These are phyloP conservation scores for Chroicocephalus ridibundus DNA, from an alignment of 2,113 vertebrate species.

Conservation along the genomic window DNA sequence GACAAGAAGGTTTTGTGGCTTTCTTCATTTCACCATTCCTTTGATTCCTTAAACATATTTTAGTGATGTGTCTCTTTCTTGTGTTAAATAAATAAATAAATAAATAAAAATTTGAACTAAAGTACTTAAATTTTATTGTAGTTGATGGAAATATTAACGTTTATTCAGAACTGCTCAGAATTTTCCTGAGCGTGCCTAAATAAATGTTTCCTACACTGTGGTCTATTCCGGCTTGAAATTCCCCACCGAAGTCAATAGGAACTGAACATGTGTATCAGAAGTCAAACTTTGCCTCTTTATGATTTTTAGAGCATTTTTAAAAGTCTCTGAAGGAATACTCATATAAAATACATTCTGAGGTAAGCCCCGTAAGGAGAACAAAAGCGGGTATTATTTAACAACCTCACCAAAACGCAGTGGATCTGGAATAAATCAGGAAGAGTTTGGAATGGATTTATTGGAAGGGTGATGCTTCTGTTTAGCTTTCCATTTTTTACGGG, in stretches of 20 bases:
- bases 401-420: neutral
- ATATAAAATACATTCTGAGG: slow-evolving; percentile 43
- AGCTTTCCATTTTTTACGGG: slow-evolving; percentile 55
- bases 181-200: slow-evolving; percentile 30
- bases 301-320: slow-evolving; percentile 50
- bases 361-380: slow-evolving; percentile 24
- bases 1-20: slow-evolving; percentile 33
- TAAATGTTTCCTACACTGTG: slow-evolving; percentile 35
- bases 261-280: neutral
- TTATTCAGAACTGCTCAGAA: slow-evolving; percentile 22
- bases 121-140: slow-evolving; percentile 14
- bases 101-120: neutral
- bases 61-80: neutral
- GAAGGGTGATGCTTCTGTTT: slow-evolving; percentile 56
- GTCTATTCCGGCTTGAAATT: neutral
- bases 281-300: slow-evolving; percentile 12
- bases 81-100: neutral
- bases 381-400: slow-evolving; percentile 23
- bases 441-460: slow-evolving; percentile 49
- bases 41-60: slow-evolving; percentile 50
- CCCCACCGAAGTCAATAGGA: neutral
- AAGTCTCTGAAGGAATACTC: slow-evolving; percentile 36
- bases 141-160: slow-evolving; percentile 43
- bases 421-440: slow-evolving; percentile 56
- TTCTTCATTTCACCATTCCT: slow-evolving; percentile 38